Percentiles rank a stretch among this genome's conserved stretches.
These are phyloP conservation scores for Podarcis muralis DNA, from an alignment of 2,113 vertebrate genomes.

Conservation along the genomic window DNA sequence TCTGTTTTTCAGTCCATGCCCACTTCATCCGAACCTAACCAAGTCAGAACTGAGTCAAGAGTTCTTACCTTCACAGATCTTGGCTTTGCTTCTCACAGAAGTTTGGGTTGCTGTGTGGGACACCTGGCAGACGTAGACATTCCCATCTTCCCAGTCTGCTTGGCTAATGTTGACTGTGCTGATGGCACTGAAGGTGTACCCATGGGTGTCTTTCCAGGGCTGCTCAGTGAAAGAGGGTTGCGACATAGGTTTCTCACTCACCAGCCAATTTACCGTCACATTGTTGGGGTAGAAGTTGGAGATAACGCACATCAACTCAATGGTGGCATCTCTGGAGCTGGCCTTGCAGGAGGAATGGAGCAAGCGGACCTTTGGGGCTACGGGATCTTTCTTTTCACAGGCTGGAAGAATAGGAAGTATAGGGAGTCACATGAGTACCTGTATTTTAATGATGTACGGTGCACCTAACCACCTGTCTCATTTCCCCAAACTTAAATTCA, in stretches of 20 bases:
- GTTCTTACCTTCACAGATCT: conserved; percentile 58
- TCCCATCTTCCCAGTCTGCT: conserved; percentile 39
- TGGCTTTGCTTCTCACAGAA: accelerated
- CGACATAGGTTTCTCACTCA: accelerated
- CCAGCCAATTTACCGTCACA: conserved; percentile 52
- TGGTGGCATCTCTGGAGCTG: accelerated
- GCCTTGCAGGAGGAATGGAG: conserved; percentile 60
- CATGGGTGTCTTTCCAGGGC: neutral
- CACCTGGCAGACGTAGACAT: conserved; percentile 57
- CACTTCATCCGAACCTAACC: accelerated
- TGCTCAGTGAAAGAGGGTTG: accelerated
- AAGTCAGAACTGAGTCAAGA: accelerated
- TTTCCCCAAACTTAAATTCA: too few relatives aligned
- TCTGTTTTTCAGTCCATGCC: too few relatives aligned
- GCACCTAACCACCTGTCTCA: neutral
- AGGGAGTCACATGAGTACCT: neutral
- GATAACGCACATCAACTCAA: conserved; percentile 60
- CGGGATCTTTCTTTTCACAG: accelerated
- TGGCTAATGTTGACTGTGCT: conserved; percentile 55
- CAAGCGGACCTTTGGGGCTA: neutral
- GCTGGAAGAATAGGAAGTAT: neutral
- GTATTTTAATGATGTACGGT: neutral
- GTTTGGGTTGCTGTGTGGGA: neutral
- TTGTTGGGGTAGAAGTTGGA: neutral
- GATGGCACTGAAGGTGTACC: conserved; percentile 26